A percentile compares a stretch with the other conserved stretches of the same genome.
Evolutionary conservation across 2,797 vertebrate species (phyloP).

Genomic region (Artibeus jamaicensis): DNA sequence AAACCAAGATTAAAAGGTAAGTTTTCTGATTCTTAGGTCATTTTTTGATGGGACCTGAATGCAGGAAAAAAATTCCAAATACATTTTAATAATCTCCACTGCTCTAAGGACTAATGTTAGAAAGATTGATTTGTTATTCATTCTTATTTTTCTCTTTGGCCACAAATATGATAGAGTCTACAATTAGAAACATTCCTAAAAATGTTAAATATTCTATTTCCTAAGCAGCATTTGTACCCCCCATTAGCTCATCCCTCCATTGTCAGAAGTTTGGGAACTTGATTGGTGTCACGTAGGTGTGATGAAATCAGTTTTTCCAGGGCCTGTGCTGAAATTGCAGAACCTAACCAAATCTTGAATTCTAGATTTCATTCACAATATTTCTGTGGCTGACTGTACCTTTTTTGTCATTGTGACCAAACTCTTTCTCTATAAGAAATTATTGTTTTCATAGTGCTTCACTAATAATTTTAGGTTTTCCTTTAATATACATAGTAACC

Average conservation of each 20-base stretch:
- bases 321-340: constrained; percentile 59
- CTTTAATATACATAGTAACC: not conserved
- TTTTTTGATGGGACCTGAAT: not conserved
- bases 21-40: not conserved
- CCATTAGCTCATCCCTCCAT: constrained; percentile 6
- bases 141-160: not conserved
- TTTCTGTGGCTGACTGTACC: constrained; percentile 33
- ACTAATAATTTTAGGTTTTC: constrained; percentile 7
- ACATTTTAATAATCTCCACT: not conserved
- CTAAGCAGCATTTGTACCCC: not conserved
- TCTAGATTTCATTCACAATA: constrained; percentile 54
- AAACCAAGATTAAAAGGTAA: not conserved
- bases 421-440: constrained; percentile 29
- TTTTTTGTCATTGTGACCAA: not conserved
- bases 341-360: constrained; percentile 64
- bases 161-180: not conserved
- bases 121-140: not conserved
- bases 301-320: constrained; percentile 44
- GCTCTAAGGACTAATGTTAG: not conserved
- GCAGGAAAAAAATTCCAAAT: not conserved
- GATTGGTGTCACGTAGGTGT: constrained; percentile 41
- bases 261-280: constrained; percentile 40
- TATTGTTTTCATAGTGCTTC: constrained; percentile 16
- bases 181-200: not conserved
- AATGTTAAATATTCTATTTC: not conserved